A percentile compares a stretch with the other conserved stretches of the same genome.
Evolutionary conservation across 2,888 invertebrate species (phyloP).

Genomic region (Sinotaia quadrata): DNA sequence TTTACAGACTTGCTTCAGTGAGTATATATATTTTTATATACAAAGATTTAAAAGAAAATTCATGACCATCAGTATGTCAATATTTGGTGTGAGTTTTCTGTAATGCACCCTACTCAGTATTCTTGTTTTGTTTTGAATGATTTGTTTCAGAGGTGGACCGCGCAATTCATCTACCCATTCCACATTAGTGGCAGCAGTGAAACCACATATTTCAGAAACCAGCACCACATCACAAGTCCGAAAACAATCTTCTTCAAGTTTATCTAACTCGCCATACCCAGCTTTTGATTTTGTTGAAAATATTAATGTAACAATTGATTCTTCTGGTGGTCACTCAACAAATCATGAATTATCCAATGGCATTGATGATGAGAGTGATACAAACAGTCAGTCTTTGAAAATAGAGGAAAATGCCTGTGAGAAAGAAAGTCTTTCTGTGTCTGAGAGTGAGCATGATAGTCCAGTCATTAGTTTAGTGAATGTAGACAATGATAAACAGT

Average conservation of each 20-base stretch:
- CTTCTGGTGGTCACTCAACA: no score
- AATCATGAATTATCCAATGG: no score
- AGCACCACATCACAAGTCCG: not conserved
- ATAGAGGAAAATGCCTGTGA: not conserved
- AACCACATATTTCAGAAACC: constrained; percentile 22
- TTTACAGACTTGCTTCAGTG: no score
- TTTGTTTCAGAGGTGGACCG: constrained; percentile 3
- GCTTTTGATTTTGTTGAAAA: no score
- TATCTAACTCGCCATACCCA: no score
- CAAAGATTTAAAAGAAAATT: no score
- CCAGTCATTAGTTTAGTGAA: no score
- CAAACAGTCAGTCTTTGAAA: no score
- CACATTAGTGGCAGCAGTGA: constrained; percentile 20
- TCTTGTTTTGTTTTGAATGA: not conserved
- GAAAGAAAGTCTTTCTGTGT: not conserved
- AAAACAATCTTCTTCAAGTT: not conserved
- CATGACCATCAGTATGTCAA: not conserved
- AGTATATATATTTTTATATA: no score
- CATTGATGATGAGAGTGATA: no score
- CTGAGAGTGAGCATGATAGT: not conserved
- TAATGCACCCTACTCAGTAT: not conserved
- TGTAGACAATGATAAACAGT: constrained; percentile 13
- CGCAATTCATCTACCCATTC: not conserved
- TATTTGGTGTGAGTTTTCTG: not conserved
- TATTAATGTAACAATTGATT: no score